phyloP scores from a whole-genome alignment of 2,113 vertebrate genomes.

The Oreochromis tanganicae region DNA sequence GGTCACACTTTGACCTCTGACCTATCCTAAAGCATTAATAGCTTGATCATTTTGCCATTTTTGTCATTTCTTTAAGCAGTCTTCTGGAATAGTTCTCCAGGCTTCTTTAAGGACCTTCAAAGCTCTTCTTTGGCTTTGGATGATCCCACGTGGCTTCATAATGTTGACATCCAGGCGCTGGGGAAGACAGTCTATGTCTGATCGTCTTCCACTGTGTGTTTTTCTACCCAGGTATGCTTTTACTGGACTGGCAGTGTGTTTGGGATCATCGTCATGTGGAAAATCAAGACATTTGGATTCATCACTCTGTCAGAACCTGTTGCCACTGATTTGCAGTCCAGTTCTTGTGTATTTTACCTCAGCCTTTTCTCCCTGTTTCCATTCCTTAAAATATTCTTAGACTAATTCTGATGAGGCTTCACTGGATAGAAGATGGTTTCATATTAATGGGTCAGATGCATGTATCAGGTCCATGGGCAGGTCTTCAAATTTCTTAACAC shows the following conservation, averaged over 20 bases:
- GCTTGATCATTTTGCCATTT: not conserved
- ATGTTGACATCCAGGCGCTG: not conserved
- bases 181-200: not conserved
- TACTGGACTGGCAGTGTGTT: not conserved
- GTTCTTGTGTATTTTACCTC: not conserved
- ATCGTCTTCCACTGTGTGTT: not conserved
- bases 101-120: not conserved
- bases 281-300: not conserved
- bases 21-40: not conserved
- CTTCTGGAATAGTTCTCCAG: not conserved
- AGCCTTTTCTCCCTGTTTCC: not conserved
- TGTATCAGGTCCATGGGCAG: not conserved
- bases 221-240: not conserved
- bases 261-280: not conserved
- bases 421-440: not conserved
- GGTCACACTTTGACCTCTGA: not conserved
- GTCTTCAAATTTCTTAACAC: not conserved
- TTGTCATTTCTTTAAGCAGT: not conserved
- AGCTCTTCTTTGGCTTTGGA: not conserved
- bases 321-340: not conserved
- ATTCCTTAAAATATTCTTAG: not conserved
- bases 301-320: not conserved
- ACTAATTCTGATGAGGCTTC: not conserved
- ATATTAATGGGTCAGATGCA: not conserved
- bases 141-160: not conserved